Base-by-base conservation (phyloP, 2,888 invertebrate species). In the Hofmannophila pseudospretella region DNA sequence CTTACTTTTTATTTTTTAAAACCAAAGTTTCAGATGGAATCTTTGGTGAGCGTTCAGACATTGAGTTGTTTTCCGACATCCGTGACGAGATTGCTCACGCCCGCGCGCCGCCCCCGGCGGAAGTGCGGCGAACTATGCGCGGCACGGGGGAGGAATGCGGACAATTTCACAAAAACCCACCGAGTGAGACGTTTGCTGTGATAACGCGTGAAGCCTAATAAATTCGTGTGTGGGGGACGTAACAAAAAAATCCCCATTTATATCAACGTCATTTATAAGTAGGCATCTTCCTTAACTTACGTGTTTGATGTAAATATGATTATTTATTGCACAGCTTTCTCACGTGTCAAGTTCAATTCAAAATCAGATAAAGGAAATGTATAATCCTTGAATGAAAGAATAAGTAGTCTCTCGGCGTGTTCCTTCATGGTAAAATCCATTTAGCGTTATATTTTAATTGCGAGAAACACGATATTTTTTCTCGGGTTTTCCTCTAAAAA, bases 131-230 rank as follows among this genome's bases (percentile, higher is more conserved):
- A 71, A 69, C 69, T 72, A 76, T 75, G 74, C 64, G 54, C 56
- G 70, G 65, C 63, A 50, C 64, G 69, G 44, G 58, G 52, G 54
- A 49, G 74, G 79, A 73, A 80, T 79, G 76, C 67, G 64, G 64
- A 70, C 75, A 68, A 80, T 82, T 81, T 73, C 65, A 67, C 75
- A 73, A 73, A 73, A 74, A 69, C 67, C 65, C 72, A 60, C 67
- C 51, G 62, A 80, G 67, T 77, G 77, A 77, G 79, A 76, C 75
- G 67, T 74, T 67, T 58, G 52, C 67, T 66, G 66, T 67, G 77
- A 78, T 78, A 77, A 75, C 69, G 41, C 67, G 68, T 65, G 63
- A 70, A 71, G 63, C 68, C 76, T 77, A 76, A 81, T 77, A 82
- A 78, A 81, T 79, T 73, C 66, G 64, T 71, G 64, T 61, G 65